Percentiles rank a stretch among this genome's conserved stretches.
Evolutionary conservation across 2,888 invertebrate genomes (phyloP).

Genomic region (Acanthosoma haemorrhoidale): DNA sequence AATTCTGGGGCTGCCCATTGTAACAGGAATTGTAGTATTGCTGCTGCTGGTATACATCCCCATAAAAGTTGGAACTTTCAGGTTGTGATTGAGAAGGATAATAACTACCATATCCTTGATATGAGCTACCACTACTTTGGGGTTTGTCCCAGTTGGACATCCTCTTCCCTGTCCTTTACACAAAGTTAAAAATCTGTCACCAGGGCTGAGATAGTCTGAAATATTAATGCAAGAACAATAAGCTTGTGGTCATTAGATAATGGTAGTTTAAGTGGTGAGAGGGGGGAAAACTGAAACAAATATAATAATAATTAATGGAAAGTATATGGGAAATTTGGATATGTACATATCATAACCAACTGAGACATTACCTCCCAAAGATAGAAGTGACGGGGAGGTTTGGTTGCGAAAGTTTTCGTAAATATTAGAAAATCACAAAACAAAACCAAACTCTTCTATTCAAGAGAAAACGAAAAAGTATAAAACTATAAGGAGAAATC

Average conservation of each 20-base stretch:
- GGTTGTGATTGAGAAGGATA: neutral
- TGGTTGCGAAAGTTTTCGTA: too few species aligned
- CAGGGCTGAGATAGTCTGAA: neutral
- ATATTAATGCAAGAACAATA: too few species aligned
- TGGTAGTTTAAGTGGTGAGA: too few species aligned
- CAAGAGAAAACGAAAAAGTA: too few species aligned
- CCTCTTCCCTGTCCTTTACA: neutral
- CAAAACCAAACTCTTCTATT: too few species aligned
- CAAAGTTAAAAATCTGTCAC: neutral
- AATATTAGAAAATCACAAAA: too few species aligned
- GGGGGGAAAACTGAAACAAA: too few species aligned
- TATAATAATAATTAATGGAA: neutral
- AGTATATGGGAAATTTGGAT: neutral
- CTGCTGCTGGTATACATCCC: constrained; percentile 13
- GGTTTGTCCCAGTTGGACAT: constrained; percentile 29
- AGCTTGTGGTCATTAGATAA: too few species aligned
- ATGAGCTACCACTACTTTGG: constrained; percentile 16
- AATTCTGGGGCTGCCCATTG: neutral
- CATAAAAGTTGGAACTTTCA: constrained; percentile 5
- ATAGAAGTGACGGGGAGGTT: neutral
- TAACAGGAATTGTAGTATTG: neutral
- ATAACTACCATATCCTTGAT: constrained; percentile 8
- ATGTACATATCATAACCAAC: neutral
- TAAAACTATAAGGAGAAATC: neutral
- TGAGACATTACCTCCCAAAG: constrained; percentile 9